These are phyloP conservation scores for Leucopsar rothschildi DNA, from an alignment of 2,113 vertebrate genomes.

Conservation along the genomic window DNA sequence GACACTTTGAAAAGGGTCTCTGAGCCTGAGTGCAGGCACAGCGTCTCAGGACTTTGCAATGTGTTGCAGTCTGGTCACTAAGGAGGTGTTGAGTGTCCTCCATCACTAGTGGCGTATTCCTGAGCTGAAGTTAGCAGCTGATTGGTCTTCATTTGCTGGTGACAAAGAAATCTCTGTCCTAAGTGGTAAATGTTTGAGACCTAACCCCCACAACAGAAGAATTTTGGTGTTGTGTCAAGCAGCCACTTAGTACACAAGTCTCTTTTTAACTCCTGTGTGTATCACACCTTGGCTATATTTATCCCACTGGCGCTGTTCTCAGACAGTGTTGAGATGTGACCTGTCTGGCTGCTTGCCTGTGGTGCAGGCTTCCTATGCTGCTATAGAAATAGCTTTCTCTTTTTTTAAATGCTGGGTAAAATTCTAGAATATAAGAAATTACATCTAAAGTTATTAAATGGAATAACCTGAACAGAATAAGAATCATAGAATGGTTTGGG, in stretches of 20 bases:
- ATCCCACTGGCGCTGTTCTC: not conserved
- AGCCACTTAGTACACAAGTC: conserved; percentile 52
- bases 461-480: not conserved
- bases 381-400: not conserved
- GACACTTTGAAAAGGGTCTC: not conserved
- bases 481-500: not conserved
- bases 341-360: not conserved
- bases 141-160: conserved; percentile 26
- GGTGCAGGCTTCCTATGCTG: not conserved
- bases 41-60: not conserved
- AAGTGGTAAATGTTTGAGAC: conserved; percentile 49
- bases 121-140: not conserved
- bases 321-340: not conserved
- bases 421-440: not conserved
- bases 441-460: not conserved
- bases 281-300: conserved; percentile 50
- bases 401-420: not conserved
- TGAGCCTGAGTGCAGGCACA: not conserved
- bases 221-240: conserved; percentile 47
- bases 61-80: not conserved
- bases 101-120: not conserved
- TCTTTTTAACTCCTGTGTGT: conserved; percentile 50
- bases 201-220: conserved; percentile 1
- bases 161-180: conserved; percentile 33
- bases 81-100: not conserved